These are phyloP conservation scores for Sebastes trivittatus DNA, from an alignment of 2,797 vertebrate species.

Conservation along the genomic window DNA sequence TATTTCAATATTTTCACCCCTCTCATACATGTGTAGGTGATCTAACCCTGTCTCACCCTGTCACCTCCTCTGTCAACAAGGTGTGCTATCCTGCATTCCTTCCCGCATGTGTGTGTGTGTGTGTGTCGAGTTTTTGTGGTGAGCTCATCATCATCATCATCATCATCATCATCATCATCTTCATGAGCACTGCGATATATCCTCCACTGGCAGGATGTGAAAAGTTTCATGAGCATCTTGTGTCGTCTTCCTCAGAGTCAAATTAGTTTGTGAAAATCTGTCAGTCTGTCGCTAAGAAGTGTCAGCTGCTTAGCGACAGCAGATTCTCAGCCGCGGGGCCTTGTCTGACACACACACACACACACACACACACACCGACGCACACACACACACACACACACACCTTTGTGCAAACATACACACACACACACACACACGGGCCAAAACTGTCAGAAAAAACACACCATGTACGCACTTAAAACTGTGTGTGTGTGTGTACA, in stretches of 20 bases:
- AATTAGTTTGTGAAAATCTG: conserved; percentile 72
- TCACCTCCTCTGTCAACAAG: neutral
- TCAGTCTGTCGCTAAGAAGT: conserved; percentile 73
- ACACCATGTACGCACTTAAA: conserved; percentile 12
- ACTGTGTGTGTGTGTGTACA: neutral
- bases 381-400: conserved; percentile 14
- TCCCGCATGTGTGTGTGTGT: neutral
- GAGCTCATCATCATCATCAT: neutral
- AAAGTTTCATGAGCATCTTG: conserved; percentile 58
- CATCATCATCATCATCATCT: neutral
- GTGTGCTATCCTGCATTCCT: neutral
- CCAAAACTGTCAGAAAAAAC: conserved; percentile 21
- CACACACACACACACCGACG: conserved; percentile 10
- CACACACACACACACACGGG: neutral
- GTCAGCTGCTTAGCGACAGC: conserved; percentile 80
- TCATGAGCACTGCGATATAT: neutral
- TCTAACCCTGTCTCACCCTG: neutral
- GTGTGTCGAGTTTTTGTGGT: neutral
- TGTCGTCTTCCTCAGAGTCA: conserved; percentile 64
- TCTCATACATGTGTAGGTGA: neutral
- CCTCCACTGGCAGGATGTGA: conserved; percentile 37
- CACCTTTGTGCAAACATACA: neutral
- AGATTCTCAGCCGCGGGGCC: conserved; percentile 72
- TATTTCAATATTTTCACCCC: too few relatives aligned
- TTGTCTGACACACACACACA: conserved; percentile 48